phyloP scores from a whole-genome alignment of 2,888 invertebrate species.

The Aromia moschata region DNA sequence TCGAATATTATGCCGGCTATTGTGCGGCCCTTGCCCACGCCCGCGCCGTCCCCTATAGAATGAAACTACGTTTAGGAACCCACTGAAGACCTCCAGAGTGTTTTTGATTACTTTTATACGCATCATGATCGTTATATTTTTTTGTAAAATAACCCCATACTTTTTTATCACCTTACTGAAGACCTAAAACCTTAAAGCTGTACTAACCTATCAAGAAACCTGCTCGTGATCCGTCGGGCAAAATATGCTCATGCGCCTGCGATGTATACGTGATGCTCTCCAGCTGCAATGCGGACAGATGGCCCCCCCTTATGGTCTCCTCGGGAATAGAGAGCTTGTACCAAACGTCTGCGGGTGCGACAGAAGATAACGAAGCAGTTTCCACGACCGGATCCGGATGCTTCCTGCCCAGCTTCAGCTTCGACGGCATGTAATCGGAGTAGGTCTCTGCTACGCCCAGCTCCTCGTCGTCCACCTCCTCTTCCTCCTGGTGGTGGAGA shows the following conservation, averaged over 20 bases:
- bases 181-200: too few species aligned
- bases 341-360: constrained; percentile 93
- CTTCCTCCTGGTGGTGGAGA: constrained; percentile 59
- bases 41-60: constrained; percentile 90
- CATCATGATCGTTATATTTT: too few species aligned
- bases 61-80: neutral
- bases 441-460: constrained; percentile 99
- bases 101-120: too few species aligned
- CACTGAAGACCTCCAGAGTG: too few species aligned
- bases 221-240: constrained; percentile 89
- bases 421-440: constrained; percentile 97
- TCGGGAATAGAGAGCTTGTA: constrained; percentile 86
- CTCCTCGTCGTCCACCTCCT: constrained; percentile 88
- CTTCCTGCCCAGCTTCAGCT: constrained; percentile 91
- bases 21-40: constrained; percentile 97
- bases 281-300: constrained; percentile 93
- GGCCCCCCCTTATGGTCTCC: constrained; percentile 83
- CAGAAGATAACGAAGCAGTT: constrained; percentile 95
- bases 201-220: constrained; percentile 89
- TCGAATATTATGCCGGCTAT: constrained; percentile 98
- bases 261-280: constrained; percentile 98
- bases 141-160: too few species aligned
- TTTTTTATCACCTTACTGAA: too few species aligned
- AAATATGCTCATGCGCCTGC: constrained; percentile 92
- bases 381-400: constrained; percentile 99